phyloP scores from a whole-genome alignment of 2,797 vertebrate species.

The Phrynocephalus vlangalii region DNA sequence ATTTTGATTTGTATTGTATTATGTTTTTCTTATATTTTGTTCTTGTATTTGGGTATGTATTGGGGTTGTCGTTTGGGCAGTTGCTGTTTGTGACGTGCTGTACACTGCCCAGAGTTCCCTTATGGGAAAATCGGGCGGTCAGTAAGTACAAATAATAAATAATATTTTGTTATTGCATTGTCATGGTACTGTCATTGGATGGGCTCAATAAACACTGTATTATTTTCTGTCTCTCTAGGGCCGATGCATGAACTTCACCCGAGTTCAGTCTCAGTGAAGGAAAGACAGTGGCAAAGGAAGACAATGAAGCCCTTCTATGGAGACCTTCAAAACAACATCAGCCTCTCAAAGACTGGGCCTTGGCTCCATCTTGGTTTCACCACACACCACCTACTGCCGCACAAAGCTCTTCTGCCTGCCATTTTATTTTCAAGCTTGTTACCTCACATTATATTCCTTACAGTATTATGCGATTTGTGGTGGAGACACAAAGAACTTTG shows the following conservation, averaged over 20 bases:
- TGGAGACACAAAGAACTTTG: slow-evolving; percentile 16
- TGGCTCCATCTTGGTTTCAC: slow-evolving; percentile 48
- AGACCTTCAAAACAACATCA: slow-evolving; percentile 54
- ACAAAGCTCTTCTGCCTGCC: slow-evolving; percentile 34
- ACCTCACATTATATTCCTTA: slow-evolving; percentile 29
- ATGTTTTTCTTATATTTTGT: too few relatives aligned
- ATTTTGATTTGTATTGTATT: too few relatives aligned
- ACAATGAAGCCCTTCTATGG: slow-evolving; percentile 56
- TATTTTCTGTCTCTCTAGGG: slow-evolving; percentile 80
- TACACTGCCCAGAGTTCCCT: too few relatives aligned
- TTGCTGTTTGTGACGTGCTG: too few relatives aligned
- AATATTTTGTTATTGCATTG: neutral
- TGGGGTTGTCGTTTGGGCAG: too few relatives aligned
- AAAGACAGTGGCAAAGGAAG: slow-evolving; percentile 55
- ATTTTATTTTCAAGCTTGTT: slow-evolving; percentile 46
- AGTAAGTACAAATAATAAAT: too few relatives aligned
- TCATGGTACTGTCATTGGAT: too few relatives aligned
- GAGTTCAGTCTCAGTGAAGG: slow-evolving; percentile 83
- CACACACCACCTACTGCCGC: slow-evolving; percentile 37
- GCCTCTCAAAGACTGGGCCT: slow-evolving; percentile 52
- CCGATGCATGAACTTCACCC: slow-evolving; percentile 93
- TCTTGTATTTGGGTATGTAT: too few relatives aligned
- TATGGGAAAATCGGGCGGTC: too few relatives aligned
- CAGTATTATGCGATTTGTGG: neutral
- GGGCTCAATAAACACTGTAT: slow-evolving; percentile 45